Evolutionary conservation across 2,113 vertebrate genomes (phyloP), one percentile per base, ranked within the genome.

Genomic region (Nannobrachium achirus): DNA sequence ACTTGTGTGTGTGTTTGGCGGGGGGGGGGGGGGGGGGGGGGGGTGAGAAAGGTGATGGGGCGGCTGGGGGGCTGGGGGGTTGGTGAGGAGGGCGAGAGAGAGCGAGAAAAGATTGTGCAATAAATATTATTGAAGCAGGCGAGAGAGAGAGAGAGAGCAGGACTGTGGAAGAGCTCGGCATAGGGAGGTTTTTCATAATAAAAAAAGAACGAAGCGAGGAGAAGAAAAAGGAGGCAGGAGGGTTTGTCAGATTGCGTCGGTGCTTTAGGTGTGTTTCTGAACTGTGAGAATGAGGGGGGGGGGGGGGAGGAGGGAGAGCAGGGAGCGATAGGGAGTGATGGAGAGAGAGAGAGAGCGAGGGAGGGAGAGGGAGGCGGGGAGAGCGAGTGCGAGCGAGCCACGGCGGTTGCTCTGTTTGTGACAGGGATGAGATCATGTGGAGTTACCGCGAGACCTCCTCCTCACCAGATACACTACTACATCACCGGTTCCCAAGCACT

Each of bases 111-210:
- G 80, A 83, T 66, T 6, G 70, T 15, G 75, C 81, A 81, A 86
- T 90, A 91, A 92, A 91, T 91, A 87, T 81, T 81, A 86, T 85
- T 85, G 76, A 82, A 86, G 77, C 73, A 78, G 79, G 80, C 68
- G 51, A 82, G n/a, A n/a, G n/a, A n/a, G n/a, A n/a, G n/a, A n/a
- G n/a, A n/a, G n/a, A n/a, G 79, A 63, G 66, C 58, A 64, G 67
- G 55, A 73, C 69, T 85, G 40, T 3, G 20, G 50, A 49, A 19
- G 45, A 63, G n/a, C n/a, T n/a, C n/a, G 45, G 57, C 25, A 69
- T 18, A n/a, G n/a, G 69, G 59, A 65, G 73, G 51, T 58, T 69
- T 75, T 78, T 77, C 72, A 55, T 65, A 44, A 48, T 10, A 53
- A 44, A 4, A 3, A 58, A 56, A 63, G 19, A 39, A 38, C 38